Percentiles rank a stretch among this genome's conserved stretches.
Conservation (phyloP, 2,888 invertebrate species). For the Temnothorax ravouxi region DNA sequence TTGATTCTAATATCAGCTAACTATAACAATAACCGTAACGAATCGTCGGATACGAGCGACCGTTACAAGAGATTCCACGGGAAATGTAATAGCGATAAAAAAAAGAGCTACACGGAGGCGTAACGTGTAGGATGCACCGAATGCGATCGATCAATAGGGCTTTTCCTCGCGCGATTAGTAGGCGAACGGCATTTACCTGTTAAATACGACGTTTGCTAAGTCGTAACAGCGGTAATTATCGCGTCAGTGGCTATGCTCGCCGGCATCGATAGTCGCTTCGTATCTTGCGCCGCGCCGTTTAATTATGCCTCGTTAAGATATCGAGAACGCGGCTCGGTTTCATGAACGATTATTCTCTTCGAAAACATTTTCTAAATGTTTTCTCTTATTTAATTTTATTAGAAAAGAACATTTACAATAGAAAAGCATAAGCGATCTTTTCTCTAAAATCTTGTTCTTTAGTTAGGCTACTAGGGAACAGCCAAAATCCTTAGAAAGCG, state of each 20-base stretch:
- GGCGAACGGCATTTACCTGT: slow-evolving; percentile 83
- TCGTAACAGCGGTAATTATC: slow-evolving; percentile 85
- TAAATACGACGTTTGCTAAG: slow-evolving; percentile 84
- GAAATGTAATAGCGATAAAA: slow-evolving; percentile 33
- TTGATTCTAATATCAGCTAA: slow-evolving; percentile 50
- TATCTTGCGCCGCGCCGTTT: slow-evolving; percentile 81
- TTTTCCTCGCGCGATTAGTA: slow-evolving; percentile 79
- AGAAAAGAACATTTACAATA: no score
- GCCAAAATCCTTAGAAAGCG: background rate
- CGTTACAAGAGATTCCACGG: slow-evolving; percentile 37
- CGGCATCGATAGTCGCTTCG: slow-evolving; percentile 79
- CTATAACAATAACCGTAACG: slow-evolving; percentile 54
- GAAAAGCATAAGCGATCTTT: background rate
- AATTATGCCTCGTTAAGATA: slow-evolving; percentile 83
- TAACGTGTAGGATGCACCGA: slow-evolving; percentile 61
- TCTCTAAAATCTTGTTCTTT: background rate
- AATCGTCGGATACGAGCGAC: slow-evolving; percentile 32
- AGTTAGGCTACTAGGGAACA: background rate
- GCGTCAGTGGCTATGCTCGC: slow-evolving; percentile 83
- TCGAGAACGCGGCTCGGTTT: slow-evolving; percentile 78
- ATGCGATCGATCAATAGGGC: slow-evolving; percentile 69
- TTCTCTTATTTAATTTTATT: background rate
- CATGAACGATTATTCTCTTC: slow-evolving; percentile 67
- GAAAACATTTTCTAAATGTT: background rate
- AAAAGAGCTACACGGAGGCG: slow-evolving; percentile 22